Conservation (phyloP, 2,888 invertebrate species). For the Eudasyphora cyanicolor region DNA sequence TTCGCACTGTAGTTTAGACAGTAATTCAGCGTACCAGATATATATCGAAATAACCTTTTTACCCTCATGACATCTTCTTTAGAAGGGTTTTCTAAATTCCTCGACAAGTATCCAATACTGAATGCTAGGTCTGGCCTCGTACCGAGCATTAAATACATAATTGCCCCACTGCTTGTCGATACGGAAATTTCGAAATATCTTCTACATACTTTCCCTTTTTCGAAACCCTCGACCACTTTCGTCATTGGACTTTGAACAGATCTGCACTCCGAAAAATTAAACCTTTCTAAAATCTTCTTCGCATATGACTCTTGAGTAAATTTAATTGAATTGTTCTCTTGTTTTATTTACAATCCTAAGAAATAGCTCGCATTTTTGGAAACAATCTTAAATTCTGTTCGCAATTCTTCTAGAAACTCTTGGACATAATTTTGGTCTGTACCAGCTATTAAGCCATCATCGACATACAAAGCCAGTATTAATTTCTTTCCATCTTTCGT, state of each 20-base stretch:
- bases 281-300: background rate
- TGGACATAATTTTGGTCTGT: constrained; percentile 44
- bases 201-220: background rate
- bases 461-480: constrained; percentile 68
- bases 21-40: background rate
- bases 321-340: background rate
- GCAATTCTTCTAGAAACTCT: constrained; percentile 44
- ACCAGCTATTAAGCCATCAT: constrained; percentile 68
- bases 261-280: background rate
- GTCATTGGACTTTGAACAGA: too few relatives aligned
- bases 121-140: constrained; percentile 23
- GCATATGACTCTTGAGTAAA: background rate
- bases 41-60: background rate
- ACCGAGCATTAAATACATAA: constrained; percentile 33
- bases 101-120: constrained; percentile 19
- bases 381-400: too few relatives aligned
- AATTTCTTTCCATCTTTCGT: constrained; percentile 54
- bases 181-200: background rate
- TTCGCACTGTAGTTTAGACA: background rate
- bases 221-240: too few relatives aligned
- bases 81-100: constrained; percentile 1
- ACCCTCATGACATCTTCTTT: background rate
- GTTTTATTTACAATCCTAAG: background rate
- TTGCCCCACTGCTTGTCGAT: background rate
- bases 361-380: too few relatives aligned